Percentiles rank a stretch among this genome's conserved stretches.
Conservation (phyloP, 2,113 vertebrate species). For the Sprattus sprattus region DNA sequence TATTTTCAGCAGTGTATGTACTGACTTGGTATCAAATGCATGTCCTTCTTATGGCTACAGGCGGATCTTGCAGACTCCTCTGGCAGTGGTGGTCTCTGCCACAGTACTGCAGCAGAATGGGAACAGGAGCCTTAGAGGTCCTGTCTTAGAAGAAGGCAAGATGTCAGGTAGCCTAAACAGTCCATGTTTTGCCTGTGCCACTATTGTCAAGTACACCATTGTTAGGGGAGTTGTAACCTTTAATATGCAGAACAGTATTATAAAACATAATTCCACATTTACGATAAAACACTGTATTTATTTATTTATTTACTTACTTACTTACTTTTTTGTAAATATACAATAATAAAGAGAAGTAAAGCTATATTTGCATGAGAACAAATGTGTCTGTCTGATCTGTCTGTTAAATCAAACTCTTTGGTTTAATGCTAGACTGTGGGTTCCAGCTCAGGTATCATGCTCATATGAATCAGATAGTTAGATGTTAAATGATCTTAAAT, state of each 20-base stretch:
- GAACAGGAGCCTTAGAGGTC: too few relatives aligned
- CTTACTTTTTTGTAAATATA: neutral
- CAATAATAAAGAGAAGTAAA: neutral
- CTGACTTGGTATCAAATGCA: neutral
- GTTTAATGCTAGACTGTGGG: neutral
- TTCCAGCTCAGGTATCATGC: neutral
- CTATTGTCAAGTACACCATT: too few relatives aligned
- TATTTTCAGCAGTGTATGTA: neutral
- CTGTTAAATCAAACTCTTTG: neutral
- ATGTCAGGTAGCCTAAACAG: too few relatives aligned
- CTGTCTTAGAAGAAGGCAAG: too few relatives aligned
- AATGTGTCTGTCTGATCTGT: neutral
- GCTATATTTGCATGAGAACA: neutral
- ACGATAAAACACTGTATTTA: neutral
- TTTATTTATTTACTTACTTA: neutral
- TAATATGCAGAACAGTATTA: neutral
- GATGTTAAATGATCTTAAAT: constrained; percentile 14
- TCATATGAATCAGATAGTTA: constrained; percentile 7
- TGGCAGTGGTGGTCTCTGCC: neutral
- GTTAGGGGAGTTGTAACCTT: too few relatives aligned
- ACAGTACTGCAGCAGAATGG: neutral
- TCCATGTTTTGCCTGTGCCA: too few relatives aligned
- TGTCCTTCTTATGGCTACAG: neutral
- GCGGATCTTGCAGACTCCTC: neutral
- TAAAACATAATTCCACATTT: neutral